A percentile compares a stretch with the other conserved stretches of the same genome.
Evolutionary conservation across 2,888 invertebrate species (phyloP).

Genomic region (Luperina nickerlii): DNA sequence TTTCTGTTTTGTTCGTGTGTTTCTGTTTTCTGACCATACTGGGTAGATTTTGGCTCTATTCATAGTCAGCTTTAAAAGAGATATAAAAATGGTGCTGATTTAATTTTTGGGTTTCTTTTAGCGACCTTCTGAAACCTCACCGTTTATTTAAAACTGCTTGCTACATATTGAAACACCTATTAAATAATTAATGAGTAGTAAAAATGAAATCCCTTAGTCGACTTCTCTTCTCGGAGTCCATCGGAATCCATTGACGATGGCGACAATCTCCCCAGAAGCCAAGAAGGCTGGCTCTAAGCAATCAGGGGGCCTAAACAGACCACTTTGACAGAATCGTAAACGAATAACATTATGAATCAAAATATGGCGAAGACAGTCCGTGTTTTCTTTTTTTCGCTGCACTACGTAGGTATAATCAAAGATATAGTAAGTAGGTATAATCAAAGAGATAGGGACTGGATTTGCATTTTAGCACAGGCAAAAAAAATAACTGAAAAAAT

Average conservation of each 20-base stretch:
- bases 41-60: background rate
- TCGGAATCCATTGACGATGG: background rate
- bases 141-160: background rate
- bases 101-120: background rate
- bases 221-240: background rate
- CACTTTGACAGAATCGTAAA: no score
- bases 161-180: no score
- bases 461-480: no score
- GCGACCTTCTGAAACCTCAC: no score
- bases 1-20: background rate
- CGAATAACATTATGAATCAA: no score
- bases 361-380: no score
- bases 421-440: no score
- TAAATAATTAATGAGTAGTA: background rate
- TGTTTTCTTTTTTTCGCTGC: no score
- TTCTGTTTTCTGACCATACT: constrained; percentile 13
- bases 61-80: background rate
- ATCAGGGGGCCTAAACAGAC: background rate
- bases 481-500: no score
- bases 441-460: no score
- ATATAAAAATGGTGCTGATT: background rate
- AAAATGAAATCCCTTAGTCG: no score
- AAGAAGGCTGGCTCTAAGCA: background rate
- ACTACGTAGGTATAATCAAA: no score
- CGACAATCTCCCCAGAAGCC: background rate